Evolutionary conservation across 2,797 vertebrate species (phyloP).

Genomic region (Myiothlypis coronata): DNA sequence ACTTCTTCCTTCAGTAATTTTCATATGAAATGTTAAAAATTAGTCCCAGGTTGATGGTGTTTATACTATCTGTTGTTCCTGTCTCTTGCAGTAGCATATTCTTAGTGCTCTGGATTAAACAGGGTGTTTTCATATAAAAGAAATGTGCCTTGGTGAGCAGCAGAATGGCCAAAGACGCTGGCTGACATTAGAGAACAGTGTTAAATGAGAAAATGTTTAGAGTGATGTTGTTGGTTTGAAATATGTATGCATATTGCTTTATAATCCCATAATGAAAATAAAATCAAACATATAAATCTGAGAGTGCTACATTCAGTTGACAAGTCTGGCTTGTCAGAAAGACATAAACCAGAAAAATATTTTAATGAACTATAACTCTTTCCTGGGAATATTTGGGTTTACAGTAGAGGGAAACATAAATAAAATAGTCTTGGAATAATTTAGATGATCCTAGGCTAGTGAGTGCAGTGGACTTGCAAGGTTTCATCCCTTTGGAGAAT

Average conservation of each 20-base stretch:
- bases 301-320: not conserved
- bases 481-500: not conserved
- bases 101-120: not conserved
- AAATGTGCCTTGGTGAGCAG: not conserved
- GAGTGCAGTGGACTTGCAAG: not conserved
- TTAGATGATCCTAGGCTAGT: not conserved
- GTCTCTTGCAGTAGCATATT: not conserved
- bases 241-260: not conserved
- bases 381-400: not conserved
- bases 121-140: not conserved
- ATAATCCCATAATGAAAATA: constrained; percentile 15
- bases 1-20: not conserved
- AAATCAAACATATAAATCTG: constrained; percentile 18
- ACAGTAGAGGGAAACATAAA: not conserved
- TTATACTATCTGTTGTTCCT: not conserved
- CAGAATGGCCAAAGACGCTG: not conserved
- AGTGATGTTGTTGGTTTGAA: not conserved
- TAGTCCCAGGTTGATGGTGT: not conserved
- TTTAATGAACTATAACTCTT: not conserved
- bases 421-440: not conserved
- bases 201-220: not conserved
- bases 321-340: constrained; percentile 5
- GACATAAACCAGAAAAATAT: constrained; percentile 9
- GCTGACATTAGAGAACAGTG: not conserved
- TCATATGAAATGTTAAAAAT: not conserved